phyloP scores from a whole-genome alignment of 2,797 vertebrate species.

The Oceanodroma leucorhoa region DNA sequence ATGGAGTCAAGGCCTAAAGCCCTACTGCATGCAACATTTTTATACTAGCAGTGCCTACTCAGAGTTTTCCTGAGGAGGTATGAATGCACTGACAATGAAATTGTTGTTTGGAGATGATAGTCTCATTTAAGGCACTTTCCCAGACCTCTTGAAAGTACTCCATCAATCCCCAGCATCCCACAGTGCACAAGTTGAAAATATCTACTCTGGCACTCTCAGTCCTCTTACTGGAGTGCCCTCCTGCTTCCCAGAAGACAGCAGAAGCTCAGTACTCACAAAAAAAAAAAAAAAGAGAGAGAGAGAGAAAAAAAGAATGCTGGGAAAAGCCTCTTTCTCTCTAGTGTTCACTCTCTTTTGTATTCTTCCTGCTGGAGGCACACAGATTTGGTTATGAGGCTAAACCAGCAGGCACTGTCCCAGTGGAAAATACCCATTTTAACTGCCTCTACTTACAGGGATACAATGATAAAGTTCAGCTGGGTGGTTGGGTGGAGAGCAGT shows the following conservation, averaged over 20 bases:
- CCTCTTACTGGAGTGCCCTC: not conserved
- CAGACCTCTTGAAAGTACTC: not conserved
- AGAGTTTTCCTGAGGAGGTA: not conserved
- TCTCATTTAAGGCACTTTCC: not conserved
- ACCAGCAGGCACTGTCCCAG: not conserved
- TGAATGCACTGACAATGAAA: not conserved
- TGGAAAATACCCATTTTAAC: not conserved
- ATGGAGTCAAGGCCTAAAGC: not conserved
- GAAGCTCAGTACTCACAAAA: not conserved
- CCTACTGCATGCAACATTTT: rapidly evolving
- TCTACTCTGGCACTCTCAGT: not conserved
- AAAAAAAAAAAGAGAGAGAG: too few relatives aligned
- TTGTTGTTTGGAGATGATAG: not conserved
- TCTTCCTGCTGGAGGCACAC: not conserved
- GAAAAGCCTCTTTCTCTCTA: not conserved
- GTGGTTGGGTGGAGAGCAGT: not conserved
- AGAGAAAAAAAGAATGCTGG: not conserved
- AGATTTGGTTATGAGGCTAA: rapidly evolving
- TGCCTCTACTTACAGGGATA: not conserved
- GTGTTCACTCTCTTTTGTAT: not conserved
- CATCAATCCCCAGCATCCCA: not conserved
- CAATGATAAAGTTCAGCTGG: not conserved
- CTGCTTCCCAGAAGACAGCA: not conserved
- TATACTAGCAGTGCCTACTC: not conserved
- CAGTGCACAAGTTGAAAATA: not conserved